These are phyloP conservation scores for Drosophila parvula DNA, from an alignment of 1,140 invertebrate species.

Conservation along the genomic window DNA sequence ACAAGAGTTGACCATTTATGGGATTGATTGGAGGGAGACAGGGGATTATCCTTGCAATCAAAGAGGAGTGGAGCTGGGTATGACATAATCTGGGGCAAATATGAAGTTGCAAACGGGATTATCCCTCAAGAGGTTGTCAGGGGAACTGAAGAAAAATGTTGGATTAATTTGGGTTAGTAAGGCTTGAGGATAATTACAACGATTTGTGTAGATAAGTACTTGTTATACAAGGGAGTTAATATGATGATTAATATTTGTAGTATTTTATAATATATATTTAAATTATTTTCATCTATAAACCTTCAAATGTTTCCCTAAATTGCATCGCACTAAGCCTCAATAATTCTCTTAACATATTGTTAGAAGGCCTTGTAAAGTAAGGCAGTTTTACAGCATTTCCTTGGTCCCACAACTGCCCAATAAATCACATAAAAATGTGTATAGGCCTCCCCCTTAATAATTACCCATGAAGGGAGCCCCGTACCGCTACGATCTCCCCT, in stretches of 20 bases:
- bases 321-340: neutral
- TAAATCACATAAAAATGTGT: constrained; percentile 35
- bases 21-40: constrained; percentile 36
- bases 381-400: constrained; percentile 13
- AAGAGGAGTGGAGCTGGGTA: constrained; percentile 25
- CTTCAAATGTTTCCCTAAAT: neutral
- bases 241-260: no score
- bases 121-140: constrained; percentile 4
- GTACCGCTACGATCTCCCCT: constrained; percentile 36
- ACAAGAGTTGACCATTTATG: constrained; percentile 55
- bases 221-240: no score
- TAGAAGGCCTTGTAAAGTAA: neutral
- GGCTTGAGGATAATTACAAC: neutral
- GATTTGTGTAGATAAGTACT: no score
- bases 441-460: constrained; percentile 32
- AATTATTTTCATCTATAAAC: neutral
- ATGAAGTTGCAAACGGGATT: neutral
- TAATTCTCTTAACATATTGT: neutral
- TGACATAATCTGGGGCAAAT: constrained; percentile 45
- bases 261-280: neutral
- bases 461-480: constrained; percentile 33
- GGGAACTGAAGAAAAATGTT: neutral
- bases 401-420: constrained; percentile 7
- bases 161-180: neutral
- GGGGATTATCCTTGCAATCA: constrained; percentile 41